phyloP scores from a whole-genome alignment of 2,888 invertebrate genomes.

The Pristionchus fissidentatus region DNA sequence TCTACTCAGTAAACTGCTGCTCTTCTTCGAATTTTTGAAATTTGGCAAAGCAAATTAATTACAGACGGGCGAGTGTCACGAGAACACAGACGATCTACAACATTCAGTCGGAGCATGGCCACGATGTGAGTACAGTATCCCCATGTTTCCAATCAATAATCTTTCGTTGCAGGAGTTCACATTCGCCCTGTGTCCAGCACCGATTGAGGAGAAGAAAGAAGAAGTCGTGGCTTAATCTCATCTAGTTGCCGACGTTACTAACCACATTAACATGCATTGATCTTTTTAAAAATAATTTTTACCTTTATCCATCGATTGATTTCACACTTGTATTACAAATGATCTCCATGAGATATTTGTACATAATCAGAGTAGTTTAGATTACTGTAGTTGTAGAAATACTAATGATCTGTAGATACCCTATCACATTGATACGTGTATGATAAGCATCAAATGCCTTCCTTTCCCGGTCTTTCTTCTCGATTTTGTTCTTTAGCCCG shows the following conservation, averaged over 20 bases:
- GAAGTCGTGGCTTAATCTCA: neutral
- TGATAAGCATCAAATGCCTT: neutral
- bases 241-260: no score
- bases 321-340: neutral
- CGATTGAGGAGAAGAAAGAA: conserved; percentile 34
- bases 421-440: conserved; percentile 37
- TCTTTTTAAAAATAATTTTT: no score
- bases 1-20: neutral
- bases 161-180: conserved; percentile 42
- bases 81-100: conserved; percentile 41
- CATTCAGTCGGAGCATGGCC: conserved; percentile 41
- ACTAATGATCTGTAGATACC: conserved; percentile 10
- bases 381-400: neutral
- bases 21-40: neutral
- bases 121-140: conserved; percentile 13
- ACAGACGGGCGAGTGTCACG: conserved; percentile 32
- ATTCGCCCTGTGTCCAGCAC: conserved; percentile 36
- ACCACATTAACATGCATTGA: no score
- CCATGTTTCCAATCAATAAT: neutral
- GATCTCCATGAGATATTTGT: conserved; percentile 28
- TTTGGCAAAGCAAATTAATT: neutral
- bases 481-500: neutral
- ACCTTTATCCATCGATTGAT: no score
- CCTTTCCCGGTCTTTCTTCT: conserved; percentile 5
- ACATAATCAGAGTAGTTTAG: neutral